These are phyloP conservation scores for Gallinago jamesoni DNA, from an alignment of 2,113 vertebrate genomes.

Conservation along the genomic window DNA sequence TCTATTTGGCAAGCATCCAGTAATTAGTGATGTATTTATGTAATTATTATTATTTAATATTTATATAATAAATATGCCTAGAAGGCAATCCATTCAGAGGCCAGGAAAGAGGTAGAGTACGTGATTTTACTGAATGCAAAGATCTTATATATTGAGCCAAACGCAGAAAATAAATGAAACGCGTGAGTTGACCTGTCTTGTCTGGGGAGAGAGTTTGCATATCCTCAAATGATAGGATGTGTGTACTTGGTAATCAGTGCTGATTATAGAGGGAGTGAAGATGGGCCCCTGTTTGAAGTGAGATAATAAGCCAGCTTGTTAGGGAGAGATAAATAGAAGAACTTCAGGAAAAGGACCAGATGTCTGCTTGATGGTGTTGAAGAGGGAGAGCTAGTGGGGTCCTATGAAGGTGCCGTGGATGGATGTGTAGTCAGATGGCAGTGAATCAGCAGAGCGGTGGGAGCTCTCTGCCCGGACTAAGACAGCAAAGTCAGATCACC, in stretches of 20 bases:
- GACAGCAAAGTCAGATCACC: background rate
- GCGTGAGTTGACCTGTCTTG: constrained; percentile 1
- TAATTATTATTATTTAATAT: constrained; percentile 51
- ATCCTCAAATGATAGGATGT: constrained; percentile 37
- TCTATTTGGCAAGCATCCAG: constrained; percentile 35
- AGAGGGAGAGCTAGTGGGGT: background rate
- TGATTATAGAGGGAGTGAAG: constrained; percentile 52
- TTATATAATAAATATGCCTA: constrained; percentile 31
- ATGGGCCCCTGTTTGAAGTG: constrained; percentile 45
- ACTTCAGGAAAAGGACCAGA: constrained; percentile 43
- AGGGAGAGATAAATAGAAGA: constrained; percentile 25
- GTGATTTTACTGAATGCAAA: background rate
- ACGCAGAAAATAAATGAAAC: background rate
- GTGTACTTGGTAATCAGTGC: constrained; percentile 29
- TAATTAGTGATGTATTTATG: constrained; percentile 29
- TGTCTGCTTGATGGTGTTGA: constrained; percentile 11
- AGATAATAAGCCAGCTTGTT: constrained; percentile 48
- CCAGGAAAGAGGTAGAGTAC: background rate
- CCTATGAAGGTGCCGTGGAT: background rate
- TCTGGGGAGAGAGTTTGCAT: constrained; percentile 17
- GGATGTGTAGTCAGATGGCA: background rate
- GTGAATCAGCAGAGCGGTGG: background rate
- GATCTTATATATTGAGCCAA: background rate
- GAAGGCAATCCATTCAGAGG: background rate
- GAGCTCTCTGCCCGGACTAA: background rate